Conservation (phyloP, 2,113 vertebrate genomes). For the Aspiorhynchus laticeps region DNA sequence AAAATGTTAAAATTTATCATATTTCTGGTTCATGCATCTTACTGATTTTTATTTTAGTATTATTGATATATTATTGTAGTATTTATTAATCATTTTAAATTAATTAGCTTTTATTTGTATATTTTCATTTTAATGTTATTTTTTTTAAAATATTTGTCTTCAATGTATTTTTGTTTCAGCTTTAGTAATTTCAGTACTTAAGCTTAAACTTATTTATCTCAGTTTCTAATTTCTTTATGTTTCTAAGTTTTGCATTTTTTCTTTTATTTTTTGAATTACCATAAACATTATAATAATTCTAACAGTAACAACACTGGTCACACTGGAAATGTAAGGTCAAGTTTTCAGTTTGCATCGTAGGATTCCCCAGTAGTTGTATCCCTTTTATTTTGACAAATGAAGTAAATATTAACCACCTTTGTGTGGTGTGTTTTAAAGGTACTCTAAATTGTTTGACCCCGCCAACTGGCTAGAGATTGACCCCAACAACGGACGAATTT, state of each 20-base stretch:
- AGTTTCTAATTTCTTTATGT: too few species aligned
- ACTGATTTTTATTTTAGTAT: too few species aligned
- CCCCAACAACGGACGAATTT: slow-evolving; percentile 86
- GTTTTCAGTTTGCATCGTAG: not conserved
- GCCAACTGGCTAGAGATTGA: slow-evolving; percentile 96
- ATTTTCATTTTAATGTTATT: too few species aligned
- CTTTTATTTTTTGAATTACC: not conserved
- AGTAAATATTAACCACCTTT: not conserved
- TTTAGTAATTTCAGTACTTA: too few species aligned
- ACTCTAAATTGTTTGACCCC: slow-evolving; percentile 93
- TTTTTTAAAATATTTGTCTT: too few species aligned
- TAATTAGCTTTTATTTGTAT: too few species aligned
- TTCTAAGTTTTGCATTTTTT: not conserved
- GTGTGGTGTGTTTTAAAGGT: slow-evolving; percentile 75
- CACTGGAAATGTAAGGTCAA: not conserved
- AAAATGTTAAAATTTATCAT: not conserved
- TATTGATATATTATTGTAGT: too few species aligned
- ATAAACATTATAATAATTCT: not conserved
- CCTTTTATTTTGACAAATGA: not conserved
- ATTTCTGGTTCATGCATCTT: not conserved
- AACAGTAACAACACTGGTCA: not conserved
- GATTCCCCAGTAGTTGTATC: not conserved
- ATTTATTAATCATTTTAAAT: too few species aligned
- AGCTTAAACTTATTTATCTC: too few species aligned
- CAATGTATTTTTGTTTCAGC: too few species aligned